Evolutionary conservation across 2,113 vertebrate species (phyloP).

Genomic region (Salvelinus fontinalis): DNA sequence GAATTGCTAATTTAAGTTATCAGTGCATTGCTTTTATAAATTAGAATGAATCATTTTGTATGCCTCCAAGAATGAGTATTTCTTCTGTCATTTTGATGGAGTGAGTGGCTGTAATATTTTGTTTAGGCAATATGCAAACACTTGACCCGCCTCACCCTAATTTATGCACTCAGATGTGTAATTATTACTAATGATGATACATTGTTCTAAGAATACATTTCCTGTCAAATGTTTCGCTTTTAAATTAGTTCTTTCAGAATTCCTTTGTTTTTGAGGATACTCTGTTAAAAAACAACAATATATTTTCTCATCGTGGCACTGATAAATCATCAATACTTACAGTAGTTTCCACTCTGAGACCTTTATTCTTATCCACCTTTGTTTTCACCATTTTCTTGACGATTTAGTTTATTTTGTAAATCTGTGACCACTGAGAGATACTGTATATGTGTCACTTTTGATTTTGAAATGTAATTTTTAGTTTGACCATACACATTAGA

Average conservation of each 20-base stretch:
- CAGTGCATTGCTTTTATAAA: not conserved
- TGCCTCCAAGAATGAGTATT: not conserved
- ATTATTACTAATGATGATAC: constrained; percentile 7
- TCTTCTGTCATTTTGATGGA: not conserved
- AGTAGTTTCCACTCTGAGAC: not conserved
- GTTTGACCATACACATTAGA: not conserved
- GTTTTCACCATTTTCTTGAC: not conserved
- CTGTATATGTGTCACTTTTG: not conserved
- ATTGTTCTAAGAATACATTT: not conserved
- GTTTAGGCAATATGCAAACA: not conserved
- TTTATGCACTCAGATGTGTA: not conserved
- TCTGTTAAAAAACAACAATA: not conserved
- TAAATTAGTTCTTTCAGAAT: not conserved
- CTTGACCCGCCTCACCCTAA: not conserved
- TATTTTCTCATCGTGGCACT: not conserved
- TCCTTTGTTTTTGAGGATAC: not conserved
- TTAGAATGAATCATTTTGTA: not conserved
- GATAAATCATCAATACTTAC: not conserved
- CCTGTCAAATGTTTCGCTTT: not conserved
- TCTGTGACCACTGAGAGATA: not conserved
- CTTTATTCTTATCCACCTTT: not conserved
- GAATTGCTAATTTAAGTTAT: not conserved
- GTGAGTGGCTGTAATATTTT: not conserved
- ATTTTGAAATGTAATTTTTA: not conserved
- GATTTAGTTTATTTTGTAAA: not conserved